These are phyloP conservation scores for Trachythela sp. DNA, from an alignment of 64 coral and sea anemone genomes.

Conservation along the genomic window DNA sequence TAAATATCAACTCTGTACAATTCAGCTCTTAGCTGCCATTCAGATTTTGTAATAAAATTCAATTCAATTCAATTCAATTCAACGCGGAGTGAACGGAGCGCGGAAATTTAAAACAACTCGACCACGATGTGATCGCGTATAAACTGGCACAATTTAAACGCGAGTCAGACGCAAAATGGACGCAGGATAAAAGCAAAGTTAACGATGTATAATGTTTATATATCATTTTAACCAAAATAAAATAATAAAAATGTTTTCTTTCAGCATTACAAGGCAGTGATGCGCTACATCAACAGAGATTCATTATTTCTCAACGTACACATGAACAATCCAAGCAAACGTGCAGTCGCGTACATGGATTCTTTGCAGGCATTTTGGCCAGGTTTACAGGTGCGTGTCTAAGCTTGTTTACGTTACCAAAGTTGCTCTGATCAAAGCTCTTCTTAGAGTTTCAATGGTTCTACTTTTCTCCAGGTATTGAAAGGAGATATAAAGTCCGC, in stretches of 20 bases:
- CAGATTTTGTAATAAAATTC: no score
- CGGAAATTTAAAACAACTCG: no score
- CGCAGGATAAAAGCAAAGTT: background rate
- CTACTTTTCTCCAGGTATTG: conserved; percentile 57
- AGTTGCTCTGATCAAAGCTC: no score
- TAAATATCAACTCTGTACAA: no score
- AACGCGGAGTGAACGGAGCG: no score
- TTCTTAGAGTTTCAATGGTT: background rate
- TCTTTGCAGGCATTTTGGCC: conserved; percentile 98
- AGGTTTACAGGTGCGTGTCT: conserved; percentile 67
- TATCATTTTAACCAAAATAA: no score
- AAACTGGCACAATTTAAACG: no score
- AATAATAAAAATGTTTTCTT: background rate
- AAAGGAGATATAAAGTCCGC: conserved; percentile 95
- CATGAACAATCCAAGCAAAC: conserved; percentile 93
- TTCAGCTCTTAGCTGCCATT: no score
- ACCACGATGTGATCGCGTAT: no score
- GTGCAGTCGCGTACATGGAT: conserved; percentile 95
- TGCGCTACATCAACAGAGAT: conserved; percentile 96
- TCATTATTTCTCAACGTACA: conserved; percentile 93
- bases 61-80: no score
- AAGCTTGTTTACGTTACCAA: background rate
- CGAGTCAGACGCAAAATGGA: no score
- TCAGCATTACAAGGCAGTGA: conserved; percentile 97
- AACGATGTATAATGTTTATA: no score